Base-by-base conservation (phyloP, 2,113 vertebrate genomes). In the Syngnathus typhle region DNA sequence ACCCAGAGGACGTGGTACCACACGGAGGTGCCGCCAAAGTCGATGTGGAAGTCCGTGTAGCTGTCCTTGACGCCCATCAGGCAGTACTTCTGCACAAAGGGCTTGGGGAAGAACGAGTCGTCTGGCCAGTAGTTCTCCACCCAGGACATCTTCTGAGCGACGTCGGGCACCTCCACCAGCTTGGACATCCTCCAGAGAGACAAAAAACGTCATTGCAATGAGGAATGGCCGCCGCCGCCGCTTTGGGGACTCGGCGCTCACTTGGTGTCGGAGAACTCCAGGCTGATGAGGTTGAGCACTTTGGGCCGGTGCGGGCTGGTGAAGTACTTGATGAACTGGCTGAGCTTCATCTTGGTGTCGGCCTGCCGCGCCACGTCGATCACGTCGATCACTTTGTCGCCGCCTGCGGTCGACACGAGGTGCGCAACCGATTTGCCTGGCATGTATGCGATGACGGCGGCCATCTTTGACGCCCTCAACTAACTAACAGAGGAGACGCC, bases 1-100 rank as follows among this genome's bases (percentile, higher is more conserved):
- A 99, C 97, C 97, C 96, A 98, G 73, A 99, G 94, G 81, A 99
- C 97, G 36, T 99, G 97, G 88, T 99, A 99, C 97, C 97, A 99
- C 76, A 99, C 97, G 38, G 97, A 99, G 27, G 97, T 99, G 74
- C 97, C 97, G 55, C 97, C 97, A 49, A 99, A 99, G 91, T 99
- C 97, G 18, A 99, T 99, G 89, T 99, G 97, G 87, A 99, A 99
- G 80, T 99, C 97, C 0, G 97, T 99, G 69, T 99, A 99, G 88
- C 96, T 96, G 88, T 95, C 93, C 86, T 95, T 94, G 78, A 99
- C 95, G 56, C 97, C 96, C 97, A 99, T 99, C 67, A 99, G 90
- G 77, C 97, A 99, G 79, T 99, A 99, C 89, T 99, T 99, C 89
- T 99, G 96, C 85, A 99, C 97, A 84, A 98, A 98, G 62, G 97